Conservation (phyloP, 2,888 invertebrate species). For the Eledona agricola region DNA sequence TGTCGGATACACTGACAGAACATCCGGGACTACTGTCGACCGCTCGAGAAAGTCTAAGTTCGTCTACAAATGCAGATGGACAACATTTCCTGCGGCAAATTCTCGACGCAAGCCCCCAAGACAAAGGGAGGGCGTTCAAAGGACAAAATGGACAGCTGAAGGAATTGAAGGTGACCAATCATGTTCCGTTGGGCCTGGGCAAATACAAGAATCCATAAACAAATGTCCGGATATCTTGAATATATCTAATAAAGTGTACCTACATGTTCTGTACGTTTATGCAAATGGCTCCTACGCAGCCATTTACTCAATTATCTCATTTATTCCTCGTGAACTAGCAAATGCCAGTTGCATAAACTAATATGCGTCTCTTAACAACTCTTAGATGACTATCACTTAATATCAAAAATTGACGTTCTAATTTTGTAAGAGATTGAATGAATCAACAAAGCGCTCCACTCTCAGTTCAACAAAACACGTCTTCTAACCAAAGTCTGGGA, state of each 20-base stretch:
- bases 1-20: constrained; percentile 77
- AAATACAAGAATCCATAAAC: constrained; percentile 50
- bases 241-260: constrained; percentile 27
- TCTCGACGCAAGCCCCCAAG: constrained; percentile 63
- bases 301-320: too few species aligned
- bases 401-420: too few species aligned
- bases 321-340: too few species aligned
- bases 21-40: constrained; percentile 71
- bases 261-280: constrained; percentile 32
- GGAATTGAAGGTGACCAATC: constrained; percentile 56
- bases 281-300: too few species aligned
- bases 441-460: too few species aligned
- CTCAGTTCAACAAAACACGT: constrained; percentile 1
- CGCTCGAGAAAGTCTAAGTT: constrained; percentile 43
- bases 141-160: constrained; percentile 61
- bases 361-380: too few species aligned
- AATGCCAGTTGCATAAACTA: too few species aligned
- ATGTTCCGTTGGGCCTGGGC: constrained; percentile 45
- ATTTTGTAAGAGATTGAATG: too few species aligned
- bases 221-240: constrained; percentile 11
- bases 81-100: constrained; percentile 65
- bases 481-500: constrained; percentile 18
- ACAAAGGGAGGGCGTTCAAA: constrained; percentile 65
- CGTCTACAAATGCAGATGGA: constrained; percentile 47
- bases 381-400: too few species aligned